Conservation (phyloP, 2,888 invertebrate genomes). For the Trypoxylon attenuatum region DNA sequence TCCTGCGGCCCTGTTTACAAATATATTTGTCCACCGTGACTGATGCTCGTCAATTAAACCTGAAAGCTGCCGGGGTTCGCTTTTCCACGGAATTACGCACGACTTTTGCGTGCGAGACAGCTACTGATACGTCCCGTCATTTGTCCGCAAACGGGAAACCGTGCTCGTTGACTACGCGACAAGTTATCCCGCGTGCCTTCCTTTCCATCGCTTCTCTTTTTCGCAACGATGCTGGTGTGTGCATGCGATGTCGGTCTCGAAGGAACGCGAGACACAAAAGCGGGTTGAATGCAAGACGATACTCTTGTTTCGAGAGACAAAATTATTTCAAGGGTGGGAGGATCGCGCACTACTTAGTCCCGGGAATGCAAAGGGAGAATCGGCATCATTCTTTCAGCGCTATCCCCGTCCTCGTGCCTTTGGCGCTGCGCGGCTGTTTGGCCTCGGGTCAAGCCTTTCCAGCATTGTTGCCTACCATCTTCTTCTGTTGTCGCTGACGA, state of each 20-base stretch:
- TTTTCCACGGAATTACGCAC: slow-evolving; percentile 7
- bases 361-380: slow-evolving; percentile 42
- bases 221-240: not conserved
- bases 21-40: slow-evolving; percentile 56
- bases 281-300: not conserved
- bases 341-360: slow-evolving; percentile 38
- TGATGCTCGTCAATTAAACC: slow-evolving; percentile 50
- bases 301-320: slow-evolving; percentile 8
- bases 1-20: slow-evolving; percentile 44
- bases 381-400: slow-evolving; percentile 30
- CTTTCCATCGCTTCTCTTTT: not conserved
- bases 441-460: slow-evolving; percentile 39
- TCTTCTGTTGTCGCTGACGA: too few relatives aligned
- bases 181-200: not conserved
- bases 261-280: not conserved
- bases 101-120: not conserved
- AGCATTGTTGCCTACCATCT: slow-evolving; percentile 8
- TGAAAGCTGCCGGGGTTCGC: slow-evolving; percentile 3
- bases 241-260: not conserved
- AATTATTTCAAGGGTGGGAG: slow-evolving; percentile 47
- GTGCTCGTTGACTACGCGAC: not conserved
- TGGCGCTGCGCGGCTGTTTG: slow-evolving; percentile 35
- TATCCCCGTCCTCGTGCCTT: slow-evolving; percentile 9
- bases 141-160: slow-evolving; percentile 3
- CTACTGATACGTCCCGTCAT: slow-evolving; percentile 1